Percentiles rank a stretch among this genome's conserved stretches.
These are phyloP conservation scores for Melanaphis sacchari DNA, from an alignment of 1,140 invertebrate species.

Conservation along the genomic window DNA sequence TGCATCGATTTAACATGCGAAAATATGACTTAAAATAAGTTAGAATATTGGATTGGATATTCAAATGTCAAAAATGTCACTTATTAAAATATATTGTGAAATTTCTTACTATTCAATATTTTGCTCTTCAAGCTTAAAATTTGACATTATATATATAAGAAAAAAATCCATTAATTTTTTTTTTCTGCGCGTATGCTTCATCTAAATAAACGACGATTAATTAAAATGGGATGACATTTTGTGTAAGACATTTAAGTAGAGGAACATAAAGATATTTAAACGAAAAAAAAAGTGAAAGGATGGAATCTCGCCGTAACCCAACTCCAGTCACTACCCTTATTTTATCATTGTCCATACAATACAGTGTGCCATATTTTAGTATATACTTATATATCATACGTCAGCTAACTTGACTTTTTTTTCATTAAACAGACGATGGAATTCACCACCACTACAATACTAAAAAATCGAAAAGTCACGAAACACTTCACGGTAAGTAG, in stretches of 20 bases:
- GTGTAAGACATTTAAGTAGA: not conserved
- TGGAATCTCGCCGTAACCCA: not conserved
- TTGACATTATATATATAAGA: not conserved
- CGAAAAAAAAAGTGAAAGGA: not conserved
- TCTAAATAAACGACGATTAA: not conserved
- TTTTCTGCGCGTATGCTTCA: not conserved
- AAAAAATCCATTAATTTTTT: not conserved
- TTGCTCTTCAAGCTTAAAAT: not conserved
- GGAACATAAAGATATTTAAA: not conserved
- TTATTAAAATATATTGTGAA: not conserved
- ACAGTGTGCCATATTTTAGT: not conserved
- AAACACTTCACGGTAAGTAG: not conserved
- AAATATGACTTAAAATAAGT: not conserved
- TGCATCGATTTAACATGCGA: not conserved
- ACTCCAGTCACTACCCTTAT: not conserved
- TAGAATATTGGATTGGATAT: not conserved
- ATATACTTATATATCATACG: not conserved
- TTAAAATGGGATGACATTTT: conserved; percentile 2
- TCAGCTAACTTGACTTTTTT: not conserved
- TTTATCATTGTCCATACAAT: not conserved
- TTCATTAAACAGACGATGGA: not conserved
- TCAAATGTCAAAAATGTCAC: not conserved
- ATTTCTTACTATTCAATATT: not conserved
- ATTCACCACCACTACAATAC: not conserved
- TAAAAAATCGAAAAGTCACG: not conserved